Base-by-base conservation (phyloP, 1,140 invertebrate species). In the Cyphomyrmex costatus region DNA sequence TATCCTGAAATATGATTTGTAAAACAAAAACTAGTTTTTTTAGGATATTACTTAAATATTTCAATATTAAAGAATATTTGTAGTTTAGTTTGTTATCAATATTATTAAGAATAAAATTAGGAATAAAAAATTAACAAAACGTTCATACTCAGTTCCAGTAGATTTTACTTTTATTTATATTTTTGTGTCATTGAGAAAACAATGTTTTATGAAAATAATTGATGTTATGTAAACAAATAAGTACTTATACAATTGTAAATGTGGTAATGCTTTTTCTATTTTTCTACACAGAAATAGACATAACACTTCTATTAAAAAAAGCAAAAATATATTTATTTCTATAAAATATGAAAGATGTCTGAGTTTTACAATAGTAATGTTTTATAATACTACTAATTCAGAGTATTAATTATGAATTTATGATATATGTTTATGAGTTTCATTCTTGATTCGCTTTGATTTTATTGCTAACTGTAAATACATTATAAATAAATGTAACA, bases 361-460 rank as follows among this genome's bases (percentile, higher is more conserved):
- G 85, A 86, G 83, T 21, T 63, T 78, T 58, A 77, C n/a, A 86
- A 63, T 85, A 70, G 66, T 79, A 53, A 66, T 70, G 56, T 83
- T 82, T 56, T 21, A 86, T 89, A 85, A 88, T 87, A 86, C 58
- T 88, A 87, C 58, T 88, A 71, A 83, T 61, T 88, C 27, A 85
- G 86, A 86, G 65, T 56, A 74, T 66, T 89, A 46, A 56, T 24
- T 42, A 65, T 60, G 19, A 58, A 24, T 19, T 58, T 71, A 60
- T 60, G 58, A 85, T 79, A 77, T 30, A 5, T 33, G 2, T 70
- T 33, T 83, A 71, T 49, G 14, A 33, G 5, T 61, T 74, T 82
- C 3, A 53, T 36, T 66, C 24, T 12, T 58, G 10, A 27, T 58
- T 58, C 3, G 16, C 14, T 24, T 80, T 30, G 12, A 60, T 71